Conservation (phyloP, 2,888 invertebrate genomes). For the Ashinkailepas kermadecensis region DNA sequence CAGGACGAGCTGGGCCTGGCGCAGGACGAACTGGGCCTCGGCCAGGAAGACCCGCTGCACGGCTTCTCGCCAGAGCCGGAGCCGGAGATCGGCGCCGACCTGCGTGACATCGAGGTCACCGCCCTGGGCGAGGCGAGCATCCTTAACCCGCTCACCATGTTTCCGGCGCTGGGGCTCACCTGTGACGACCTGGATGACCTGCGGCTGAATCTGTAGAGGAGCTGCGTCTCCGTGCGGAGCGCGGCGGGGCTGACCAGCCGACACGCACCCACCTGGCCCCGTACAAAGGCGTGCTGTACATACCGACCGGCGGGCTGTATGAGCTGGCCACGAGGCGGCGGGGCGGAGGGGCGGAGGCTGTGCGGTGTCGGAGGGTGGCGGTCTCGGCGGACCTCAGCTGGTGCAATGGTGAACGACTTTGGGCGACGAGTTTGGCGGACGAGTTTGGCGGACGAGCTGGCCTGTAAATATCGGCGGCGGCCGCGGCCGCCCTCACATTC, state of each 20-base stretch:
- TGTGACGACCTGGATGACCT: constrained; percentile 16
- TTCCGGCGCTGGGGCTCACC: constrained; percentile 16
- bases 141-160: constrained; percentile 10
- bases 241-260: too few relatives aligned
- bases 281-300: background rate
- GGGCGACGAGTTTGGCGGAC: too few relatives aligned
- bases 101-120: constrained; percentile 5
- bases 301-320: background rate
- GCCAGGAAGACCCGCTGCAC: constrained; percentile 8
- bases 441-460: too few relatives aligned
- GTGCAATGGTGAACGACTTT: too few relatives aligned
- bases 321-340: too few relatives aligned
- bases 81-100: constrained; percentile 13
- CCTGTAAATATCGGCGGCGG: too few relatives aligned
- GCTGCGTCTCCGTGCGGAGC: too few relatives aligned
- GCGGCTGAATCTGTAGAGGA: background rate
- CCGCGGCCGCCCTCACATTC: background rate
- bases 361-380: too few relatives aligned
- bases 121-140: background rate
- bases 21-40: background rate
- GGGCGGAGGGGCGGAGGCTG: too few relatives aligned
- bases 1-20: background rate
- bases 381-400: too few relatives aligned
- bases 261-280: too few relatives aligned
- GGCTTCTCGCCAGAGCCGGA: background rate